Percentiles rank a stretch among this genome's conserved stretches.
Evolutionary conservation across 2,113 vertebrate species (phyloP).

Genomic region (Bos javanicus): DNA sequence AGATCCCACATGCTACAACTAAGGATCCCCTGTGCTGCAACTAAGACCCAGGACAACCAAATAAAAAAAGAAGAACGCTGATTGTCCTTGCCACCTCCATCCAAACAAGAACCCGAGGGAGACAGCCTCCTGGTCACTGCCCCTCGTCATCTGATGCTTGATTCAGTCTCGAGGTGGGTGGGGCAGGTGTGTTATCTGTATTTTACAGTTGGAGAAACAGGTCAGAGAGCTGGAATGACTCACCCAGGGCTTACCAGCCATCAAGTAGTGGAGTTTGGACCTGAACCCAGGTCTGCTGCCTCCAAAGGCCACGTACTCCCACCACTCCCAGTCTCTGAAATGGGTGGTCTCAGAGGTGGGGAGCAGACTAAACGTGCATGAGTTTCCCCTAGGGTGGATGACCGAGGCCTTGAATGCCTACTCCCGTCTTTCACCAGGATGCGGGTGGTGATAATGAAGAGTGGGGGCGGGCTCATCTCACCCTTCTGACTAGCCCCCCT

Average conservation of each 20-base stretch:
- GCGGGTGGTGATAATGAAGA: background rate
- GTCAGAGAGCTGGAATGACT: conserved; percentile 32
- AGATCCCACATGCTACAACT: background rate
- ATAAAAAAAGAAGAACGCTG: background rate
- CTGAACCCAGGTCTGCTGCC: background rate
- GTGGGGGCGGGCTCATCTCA: background rate
- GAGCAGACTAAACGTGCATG: background rate
- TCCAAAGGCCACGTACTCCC: background rate
- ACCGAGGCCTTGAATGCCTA: background rate
- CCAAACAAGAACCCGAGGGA: background rate
- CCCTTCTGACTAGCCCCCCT: background rate
- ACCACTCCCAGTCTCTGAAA: background rate
- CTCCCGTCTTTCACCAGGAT: background rate
- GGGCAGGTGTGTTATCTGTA: conserved; percentile 22
- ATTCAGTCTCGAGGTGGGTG: background rate
- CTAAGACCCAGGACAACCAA: background rate
- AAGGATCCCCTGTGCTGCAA: background rate
- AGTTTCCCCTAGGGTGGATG: background rate
- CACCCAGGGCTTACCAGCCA: background rate
- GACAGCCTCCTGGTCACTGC: background rate
- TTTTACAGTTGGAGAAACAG: conserved; percentile 50
- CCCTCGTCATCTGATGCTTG: background rate
- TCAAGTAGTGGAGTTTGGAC: background rate
- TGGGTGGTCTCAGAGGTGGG: background rate
- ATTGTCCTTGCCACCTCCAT: background rate